phyloP scores from a whole-genome alignment of 1,140 invertebrate species.

The Magallana angulata region DNA sequence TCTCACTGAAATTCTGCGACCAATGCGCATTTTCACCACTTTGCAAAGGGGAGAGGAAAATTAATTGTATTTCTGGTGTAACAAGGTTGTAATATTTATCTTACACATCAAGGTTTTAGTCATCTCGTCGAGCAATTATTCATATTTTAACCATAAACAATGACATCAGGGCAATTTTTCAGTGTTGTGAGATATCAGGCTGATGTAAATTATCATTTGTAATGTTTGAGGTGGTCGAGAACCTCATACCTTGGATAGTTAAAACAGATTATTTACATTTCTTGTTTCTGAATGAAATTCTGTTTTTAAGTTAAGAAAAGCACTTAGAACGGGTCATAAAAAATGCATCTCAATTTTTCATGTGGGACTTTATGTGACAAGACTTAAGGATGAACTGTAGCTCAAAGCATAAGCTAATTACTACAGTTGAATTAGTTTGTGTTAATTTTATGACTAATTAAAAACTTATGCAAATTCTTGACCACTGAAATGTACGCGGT shows the following conservation, averaged over 20 bases:
- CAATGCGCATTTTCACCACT: background rate
- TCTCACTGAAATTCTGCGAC: background rate
- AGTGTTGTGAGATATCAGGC: slow-evolving; percentile 1
- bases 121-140: background rate
- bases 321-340: background rate
- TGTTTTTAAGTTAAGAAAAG: background rate
- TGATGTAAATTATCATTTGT: background rate
- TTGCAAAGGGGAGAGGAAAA: background rate
- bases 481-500: no score
- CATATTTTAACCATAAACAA: slow-evolving; percentile 22
- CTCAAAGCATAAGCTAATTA: no score
- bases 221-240: background rate
- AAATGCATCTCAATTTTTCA: slow-evolving; percentile 7
- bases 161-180: background rate
- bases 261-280: background rate
- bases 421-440: no score
- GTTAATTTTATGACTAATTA: no score
- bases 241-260: background rate
- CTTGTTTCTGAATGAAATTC: slow-evolving; percentile 12
- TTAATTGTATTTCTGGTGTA: background rate
- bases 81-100: background rate
- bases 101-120: background rate
- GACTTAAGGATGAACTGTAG: no score
- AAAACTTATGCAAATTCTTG: no score
- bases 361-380: background rate